Evolutionary conservation across 2,113 vertebrate species (phyloP).

Genomic region (Dasyurus viverrinus): DNA sequence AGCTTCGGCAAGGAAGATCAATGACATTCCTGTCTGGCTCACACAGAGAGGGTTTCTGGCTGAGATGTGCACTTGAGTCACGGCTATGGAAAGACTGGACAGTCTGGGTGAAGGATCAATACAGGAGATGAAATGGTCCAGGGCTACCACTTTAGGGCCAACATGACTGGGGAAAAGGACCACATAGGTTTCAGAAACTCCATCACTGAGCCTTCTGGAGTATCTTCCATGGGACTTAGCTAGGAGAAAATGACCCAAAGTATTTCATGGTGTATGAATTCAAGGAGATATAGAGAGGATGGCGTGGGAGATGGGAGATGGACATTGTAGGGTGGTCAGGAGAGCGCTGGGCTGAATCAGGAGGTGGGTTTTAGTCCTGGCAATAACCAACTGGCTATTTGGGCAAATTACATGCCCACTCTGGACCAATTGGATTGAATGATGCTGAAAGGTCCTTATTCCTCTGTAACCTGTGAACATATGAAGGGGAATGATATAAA

Average conservation of each 20-base stretch:
- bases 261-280: neutral
- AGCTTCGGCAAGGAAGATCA: constrained; percentile 79
- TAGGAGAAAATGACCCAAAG: neutral
- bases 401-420: neutral
- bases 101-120: constrained; percentile 78
- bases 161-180: neutral
- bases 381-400: neutral
- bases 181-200: neutral
- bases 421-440: neutral
- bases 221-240: neutral
- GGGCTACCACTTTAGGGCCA: constrained; percentile 69
- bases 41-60: constrained; percentile 78
- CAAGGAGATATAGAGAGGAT: neutral
- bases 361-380: neutral
- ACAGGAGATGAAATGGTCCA: constrained; percentile 71
- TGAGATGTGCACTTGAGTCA: constrained; percentile 77
- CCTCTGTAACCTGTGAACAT: neutral
- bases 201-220: neutral
- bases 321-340: neutral
- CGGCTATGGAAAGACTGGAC: constrained; percentile 78
- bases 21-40: constrained; percentile 79
- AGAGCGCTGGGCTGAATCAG: neutral
- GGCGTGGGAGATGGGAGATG: neutral
- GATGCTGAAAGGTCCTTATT: neutral
- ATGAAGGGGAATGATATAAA: neutral